Evolutionary conservation across 1,140 invertebrate genomes (phyloP).

Genomic region (Zaprionus capensis): DNA sequence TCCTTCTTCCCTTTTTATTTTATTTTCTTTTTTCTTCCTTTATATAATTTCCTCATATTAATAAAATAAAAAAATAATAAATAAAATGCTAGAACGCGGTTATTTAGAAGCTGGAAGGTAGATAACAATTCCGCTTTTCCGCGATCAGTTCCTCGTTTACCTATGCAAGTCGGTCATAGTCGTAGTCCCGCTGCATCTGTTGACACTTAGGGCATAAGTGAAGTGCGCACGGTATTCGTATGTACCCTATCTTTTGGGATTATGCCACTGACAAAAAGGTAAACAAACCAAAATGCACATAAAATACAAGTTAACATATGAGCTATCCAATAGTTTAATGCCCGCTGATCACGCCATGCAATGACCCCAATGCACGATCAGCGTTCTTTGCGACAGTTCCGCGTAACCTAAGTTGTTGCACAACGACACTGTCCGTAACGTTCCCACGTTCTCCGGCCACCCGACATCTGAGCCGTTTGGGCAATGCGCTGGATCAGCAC

Average conservation of each 20-base stretch:
- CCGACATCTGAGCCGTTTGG: neutral
- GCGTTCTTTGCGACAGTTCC: neutral
- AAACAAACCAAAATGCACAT: too few relatives aligned
- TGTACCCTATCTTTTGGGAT: conserved; percentile 25
- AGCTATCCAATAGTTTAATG: neutral
- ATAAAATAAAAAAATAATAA: too few relatives aligned
- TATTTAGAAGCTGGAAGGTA: neutral
- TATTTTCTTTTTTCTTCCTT: too few relatives aligned
- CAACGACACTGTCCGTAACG: neutral
- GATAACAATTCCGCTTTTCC: neutral
- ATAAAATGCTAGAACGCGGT: too few relatives aligned
- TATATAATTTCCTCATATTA: too few relatives aligned
- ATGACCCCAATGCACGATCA: neutral
- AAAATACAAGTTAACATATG: neutral
- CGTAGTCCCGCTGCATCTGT: conserved; percentile 1
- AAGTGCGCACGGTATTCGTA: neutral
- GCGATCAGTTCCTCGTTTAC: neutral
- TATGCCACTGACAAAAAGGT: too few relatives aligned
- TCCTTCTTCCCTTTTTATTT: too few relatives aligned
- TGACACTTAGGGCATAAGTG: conserved; percentile 24
- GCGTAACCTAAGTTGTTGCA: neutral
- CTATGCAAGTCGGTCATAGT: neutral
- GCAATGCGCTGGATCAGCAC: neutral
- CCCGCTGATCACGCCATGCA: neutral
- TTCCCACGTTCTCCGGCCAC: neutral